A percentile compares a stretch with the other conserved stretches of the same genome.
phyloP scores from a whole-genome alignment of 2,797 vertebrate species.

The Eurystomus glaucurus region DNA sequence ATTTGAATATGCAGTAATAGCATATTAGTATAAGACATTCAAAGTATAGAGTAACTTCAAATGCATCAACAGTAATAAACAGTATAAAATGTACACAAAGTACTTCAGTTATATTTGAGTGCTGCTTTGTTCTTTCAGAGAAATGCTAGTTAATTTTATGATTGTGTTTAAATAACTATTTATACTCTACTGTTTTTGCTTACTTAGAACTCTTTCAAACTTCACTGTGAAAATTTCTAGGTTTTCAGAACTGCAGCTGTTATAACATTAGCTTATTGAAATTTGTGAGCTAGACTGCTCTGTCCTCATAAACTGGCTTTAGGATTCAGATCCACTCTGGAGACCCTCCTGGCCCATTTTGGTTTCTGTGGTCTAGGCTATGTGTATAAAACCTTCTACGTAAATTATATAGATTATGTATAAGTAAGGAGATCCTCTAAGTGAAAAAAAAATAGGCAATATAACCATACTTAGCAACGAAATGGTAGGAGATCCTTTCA shows the following conservation, averaged over 20 bases:
- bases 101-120: not conserved
- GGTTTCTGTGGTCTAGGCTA: not conserved
- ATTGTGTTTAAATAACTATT: not conserved
- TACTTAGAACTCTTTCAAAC: not conserved
- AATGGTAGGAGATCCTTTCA: not conserved
- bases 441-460: not conserved
- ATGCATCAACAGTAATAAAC: not conserved
- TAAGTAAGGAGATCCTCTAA: not conserved
- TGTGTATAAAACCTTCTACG: rapidly evolving
- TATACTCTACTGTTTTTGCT: not conserved
- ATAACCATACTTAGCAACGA: not conserved
- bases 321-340: not conserved
- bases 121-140: not conserved
- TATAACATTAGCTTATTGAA: not conserved
- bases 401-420: not conserved
- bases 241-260: not conserved
- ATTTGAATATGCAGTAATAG: not conserved
- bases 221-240: not conserved
- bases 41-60: not conserved
- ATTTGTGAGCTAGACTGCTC: not conserved
- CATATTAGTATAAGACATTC: not conserved
- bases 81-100: not conserved
- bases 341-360: not conserved
- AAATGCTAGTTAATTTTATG: not conserved
- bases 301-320: not conserved